Evolutionary conservation across 2,797 vertebrate genomes (phyloP).

Genomic region (Callimico goeldii): DNA sequence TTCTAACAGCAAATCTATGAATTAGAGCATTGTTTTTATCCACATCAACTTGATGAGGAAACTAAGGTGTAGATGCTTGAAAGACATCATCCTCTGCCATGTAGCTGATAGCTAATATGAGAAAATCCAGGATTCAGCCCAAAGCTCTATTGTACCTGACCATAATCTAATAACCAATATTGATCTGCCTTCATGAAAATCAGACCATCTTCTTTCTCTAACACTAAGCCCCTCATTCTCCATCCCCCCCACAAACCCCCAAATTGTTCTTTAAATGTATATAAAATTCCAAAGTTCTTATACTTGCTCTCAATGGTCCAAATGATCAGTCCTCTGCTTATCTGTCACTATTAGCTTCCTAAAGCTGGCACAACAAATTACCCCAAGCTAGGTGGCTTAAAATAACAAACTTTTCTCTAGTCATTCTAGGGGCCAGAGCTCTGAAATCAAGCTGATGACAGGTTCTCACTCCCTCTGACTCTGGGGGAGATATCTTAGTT

Average conservation of each 20-base stretch:
- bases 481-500: accelerated
- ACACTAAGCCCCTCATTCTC: neutral
- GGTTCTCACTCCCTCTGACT: too few relatives aligned
- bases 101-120: neutral
- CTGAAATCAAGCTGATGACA: neutral
- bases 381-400: neutral
- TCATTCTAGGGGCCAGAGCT: neutral
- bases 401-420: neutral
- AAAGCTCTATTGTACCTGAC: neutral
- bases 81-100: neutral
- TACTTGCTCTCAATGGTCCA: neutral
- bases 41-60: neutral
- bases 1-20: neutral
- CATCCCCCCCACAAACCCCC: accelerated
- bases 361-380: neutral
- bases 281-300: neutral
- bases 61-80: neutral
- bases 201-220: neutral
- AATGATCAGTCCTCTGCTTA: neutral
- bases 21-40: neutral
- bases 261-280: neutral
- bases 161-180: neutral
- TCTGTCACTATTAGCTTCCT: neutral
- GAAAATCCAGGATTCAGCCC: neutral
- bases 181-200: neutral